These are phyloP conservation scores for Galagoides demidoff DNA, from an alignment of 2,797 vertebrate genomes.

Conservation along the genomic window DNA sequence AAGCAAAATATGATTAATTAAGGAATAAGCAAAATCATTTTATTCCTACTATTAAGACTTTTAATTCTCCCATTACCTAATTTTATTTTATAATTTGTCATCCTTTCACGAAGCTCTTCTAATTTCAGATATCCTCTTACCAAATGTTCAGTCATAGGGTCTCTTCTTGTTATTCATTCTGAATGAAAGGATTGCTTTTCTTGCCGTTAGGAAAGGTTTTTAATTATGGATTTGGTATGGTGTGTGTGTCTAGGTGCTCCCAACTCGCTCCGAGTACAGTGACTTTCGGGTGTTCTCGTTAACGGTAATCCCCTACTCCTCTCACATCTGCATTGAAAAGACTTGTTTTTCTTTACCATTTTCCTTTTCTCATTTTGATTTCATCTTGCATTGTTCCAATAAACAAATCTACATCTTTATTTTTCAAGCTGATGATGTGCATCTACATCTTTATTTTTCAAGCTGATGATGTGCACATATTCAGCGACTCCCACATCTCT, in stretches of 20 bases:
- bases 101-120: background rate
- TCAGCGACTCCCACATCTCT: background rate
- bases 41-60: background rate
- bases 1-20: background rate
- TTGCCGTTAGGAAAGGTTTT: background rate
- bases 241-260: background rate
- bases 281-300: background rate
- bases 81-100: background rate
- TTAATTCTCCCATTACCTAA: background rate
- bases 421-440: background rate
- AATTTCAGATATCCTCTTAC: background rate
- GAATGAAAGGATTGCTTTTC: background rate
- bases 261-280: background rate
- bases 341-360: background rate
- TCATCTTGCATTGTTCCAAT: background rate
- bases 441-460: background rate
- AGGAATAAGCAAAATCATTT: background rate
- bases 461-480: no score
- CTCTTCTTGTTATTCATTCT: background rate
- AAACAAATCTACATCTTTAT: background rate
- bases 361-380: background rate
- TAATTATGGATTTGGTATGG: background rate
- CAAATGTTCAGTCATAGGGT: background rate
- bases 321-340: background rate
- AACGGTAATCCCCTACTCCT: background rate